These are phyloP conservation scores for Crocallis elinguaria DNA, from an alignment of 2,888 invertebrate species.

Conservation along the genomic window DNA sequence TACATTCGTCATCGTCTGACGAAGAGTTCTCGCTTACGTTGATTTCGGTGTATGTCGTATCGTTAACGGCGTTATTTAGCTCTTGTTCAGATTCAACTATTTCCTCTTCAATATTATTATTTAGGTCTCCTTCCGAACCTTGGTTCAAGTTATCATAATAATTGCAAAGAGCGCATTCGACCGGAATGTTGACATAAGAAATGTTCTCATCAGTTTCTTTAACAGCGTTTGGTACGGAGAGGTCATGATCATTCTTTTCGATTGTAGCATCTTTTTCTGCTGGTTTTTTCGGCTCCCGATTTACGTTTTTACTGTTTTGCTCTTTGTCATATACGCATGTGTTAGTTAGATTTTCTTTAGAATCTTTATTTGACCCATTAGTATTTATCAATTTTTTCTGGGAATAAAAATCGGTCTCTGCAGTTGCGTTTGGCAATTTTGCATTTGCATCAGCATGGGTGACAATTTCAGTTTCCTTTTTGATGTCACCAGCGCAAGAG, in stretches of 20 bases:
- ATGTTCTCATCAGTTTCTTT: conserved; percentile 8
- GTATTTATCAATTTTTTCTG: too few species aligned
- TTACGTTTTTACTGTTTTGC: too few species aligned
- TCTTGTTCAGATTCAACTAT: not conserved
- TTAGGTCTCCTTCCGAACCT: not conserved
- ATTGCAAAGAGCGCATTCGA: not conserved
- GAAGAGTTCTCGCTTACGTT: conserved; percentile 16
- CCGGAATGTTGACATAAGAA: not conserved
- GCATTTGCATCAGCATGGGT: not conserved
- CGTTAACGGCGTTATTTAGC: not conserved
- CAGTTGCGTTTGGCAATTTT: not conserved
- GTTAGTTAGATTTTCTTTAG: too few species aligned
- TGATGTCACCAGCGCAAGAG: not conserved
- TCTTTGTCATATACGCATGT: too few species aligned
- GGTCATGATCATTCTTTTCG: not conserved
- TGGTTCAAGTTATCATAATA: not conserved
- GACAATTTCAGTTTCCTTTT: not conserved
- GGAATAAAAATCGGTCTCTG: too few species aligned
- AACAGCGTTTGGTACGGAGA: not conserved
- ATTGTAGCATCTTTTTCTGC: not conserved
- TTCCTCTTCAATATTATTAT: conserved; percentile 7
- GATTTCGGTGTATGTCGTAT: not conserved
- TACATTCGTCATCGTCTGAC: conserved; percentile 32
- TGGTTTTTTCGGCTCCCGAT: too few species aligned
- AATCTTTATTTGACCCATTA: too few species aligned